phyloP scores from a whole-genome alignment of 2,888 invertebrate species.

The Tribolium freemani region DNA sequence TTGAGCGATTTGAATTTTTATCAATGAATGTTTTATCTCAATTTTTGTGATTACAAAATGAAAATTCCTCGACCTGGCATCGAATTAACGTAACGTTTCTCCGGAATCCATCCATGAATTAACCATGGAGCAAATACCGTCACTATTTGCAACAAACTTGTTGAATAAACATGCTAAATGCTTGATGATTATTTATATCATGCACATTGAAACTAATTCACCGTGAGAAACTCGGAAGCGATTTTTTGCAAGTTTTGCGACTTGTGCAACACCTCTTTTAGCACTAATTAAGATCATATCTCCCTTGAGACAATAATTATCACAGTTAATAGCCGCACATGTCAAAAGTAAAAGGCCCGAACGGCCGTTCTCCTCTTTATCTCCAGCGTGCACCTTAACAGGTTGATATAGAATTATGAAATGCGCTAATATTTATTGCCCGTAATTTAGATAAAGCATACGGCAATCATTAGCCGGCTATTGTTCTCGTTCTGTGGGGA shows the following conservation, averaged over 20 bases:
- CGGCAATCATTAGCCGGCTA: conserved; percentile 34
- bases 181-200: conserved; percentile 12
- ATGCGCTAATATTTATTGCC: conserved; percentile 37
- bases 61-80: too few species aligned
- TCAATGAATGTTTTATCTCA: background rate
- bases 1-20: background rate
- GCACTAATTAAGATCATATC: conserved; percentile 12
- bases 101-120: conserved; percentile 23
- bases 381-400: conserved; percentile 28
- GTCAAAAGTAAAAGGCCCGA: conserved; percentile 37
- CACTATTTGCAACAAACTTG: conserved; percentile 1
- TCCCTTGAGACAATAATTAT: conserved; percentile 1
- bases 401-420: conserved; percentile 39
- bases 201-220: background rate
- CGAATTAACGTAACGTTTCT: conserved; percentile 11
- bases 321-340: background rate
- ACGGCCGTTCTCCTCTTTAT: conserved; percentile 22
- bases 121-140: conserved; percentile 24
- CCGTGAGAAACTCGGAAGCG: too few species aligned
- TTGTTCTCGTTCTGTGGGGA: conserved; percentile 27
- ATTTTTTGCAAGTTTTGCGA: background rate
- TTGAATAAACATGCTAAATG: conserved; percentile 32
- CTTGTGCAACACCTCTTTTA: conserved; percentile 9
- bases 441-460: conserved; percentile 40
- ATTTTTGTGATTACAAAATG: too few species aligned